A percentile compares a stretch with the other conserved stretches of the same genome.
These are phyloP conservation scores for Lepidotrigona ventralis DNA, from an alignment of 1,140 invertebrate species.

Conservation along the genomic window DNA sequence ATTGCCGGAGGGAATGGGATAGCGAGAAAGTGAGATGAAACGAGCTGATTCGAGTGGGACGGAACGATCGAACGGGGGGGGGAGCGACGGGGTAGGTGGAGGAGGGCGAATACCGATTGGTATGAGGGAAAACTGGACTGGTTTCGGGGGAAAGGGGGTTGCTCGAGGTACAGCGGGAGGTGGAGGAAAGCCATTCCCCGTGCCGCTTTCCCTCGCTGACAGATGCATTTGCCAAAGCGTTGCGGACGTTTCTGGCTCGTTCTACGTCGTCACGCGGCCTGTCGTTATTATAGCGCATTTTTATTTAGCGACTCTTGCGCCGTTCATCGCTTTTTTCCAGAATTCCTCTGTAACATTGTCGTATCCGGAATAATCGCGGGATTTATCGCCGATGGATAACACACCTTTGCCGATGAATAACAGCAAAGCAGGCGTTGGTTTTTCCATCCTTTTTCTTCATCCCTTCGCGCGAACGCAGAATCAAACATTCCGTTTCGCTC, in stretches of 20 bases:
- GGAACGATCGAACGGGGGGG: conserved; percentile 50
- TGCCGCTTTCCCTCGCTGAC: conserved; percentile 74
- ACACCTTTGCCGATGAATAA: background rate
- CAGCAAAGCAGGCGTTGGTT: conserved; percentile 1
- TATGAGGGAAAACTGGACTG: conserved; percentile 55
- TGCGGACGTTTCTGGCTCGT: conserved; percentile 67
- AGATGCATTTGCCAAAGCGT: conserved; percentile 75
- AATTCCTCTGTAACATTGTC: conserved; percentile 40
- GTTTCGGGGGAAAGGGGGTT: conserved; percentile 47
- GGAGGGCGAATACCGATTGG: conserved; percentile 55
- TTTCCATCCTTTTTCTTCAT: too few species aligned
- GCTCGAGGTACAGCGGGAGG: conserved; percentile 33
- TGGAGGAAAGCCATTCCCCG: conserved; percentile 71
- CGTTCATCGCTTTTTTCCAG: conserved; percentile 15
- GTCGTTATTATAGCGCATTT: conserved; percentile 69
- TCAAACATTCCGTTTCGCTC: background rate
- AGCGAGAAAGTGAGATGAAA: conserved; percentile 58
- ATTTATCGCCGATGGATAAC: conserved; percentile 14
- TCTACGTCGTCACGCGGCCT: conserved; percentile 62
- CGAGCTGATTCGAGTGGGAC: conserved; percentile 43
- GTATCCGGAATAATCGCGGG: conserved; percentile 36
- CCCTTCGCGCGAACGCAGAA: background rate
- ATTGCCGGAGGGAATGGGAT: conserved; percentile 71
- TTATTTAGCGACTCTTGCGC: conserved; percentile 60
- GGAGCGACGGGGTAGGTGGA: conserved; percentile 47